These are phyloP conservation scores for Nomada ferruginata DNA, from an alignment of 2,888 invertebrate genomes.

Conservation along the genomic window DNA sequence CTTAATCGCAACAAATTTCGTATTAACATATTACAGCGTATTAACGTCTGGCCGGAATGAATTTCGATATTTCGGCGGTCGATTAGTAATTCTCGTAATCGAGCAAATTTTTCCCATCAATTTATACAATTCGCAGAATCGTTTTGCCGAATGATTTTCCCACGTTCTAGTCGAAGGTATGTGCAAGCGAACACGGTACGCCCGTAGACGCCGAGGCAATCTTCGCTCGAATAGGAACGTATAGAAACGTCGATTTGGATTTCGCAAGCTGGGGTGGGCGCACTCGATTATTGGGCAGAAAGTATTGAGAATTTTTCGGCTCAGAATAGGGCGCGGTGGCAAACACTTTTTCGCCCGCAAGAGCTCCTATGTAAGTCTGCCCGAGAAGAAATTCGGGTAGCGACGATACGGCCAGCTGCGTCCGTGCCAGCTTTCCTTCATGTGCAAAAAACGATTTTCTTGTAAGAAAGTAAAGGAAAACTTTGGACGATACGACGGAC, in stretches of 20 bases:
- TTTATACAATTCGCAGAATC: neutral
- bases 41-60: too few species aligned
- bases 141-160: neutral
- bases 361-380: slow-evolving; percentile 7
- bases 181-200: neutral
- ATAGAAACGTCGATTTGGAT: slow-evolving; percentile 3
- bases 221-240: slow-evolving; percentile 13
- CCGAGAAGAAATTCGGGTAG: neutral
- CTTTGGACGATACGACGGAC: neutral
- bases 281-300: slow-evolving; percentile 24
- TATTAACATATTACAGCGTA: too few species aligned
- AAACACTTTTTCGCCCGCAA: slow-evolving; percentile 20
- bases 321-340: slow-evolving; percentile 12
- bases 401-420: slow-evolving; percentile 8
- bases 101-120: too few species aligned
- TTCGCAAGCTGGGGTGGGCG: slow-evolving; percentile 6
- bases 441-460: neutral
- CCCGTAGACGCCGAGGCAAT: slow-evolving; percentile 14
- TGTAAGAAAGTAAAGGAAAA: neutral
- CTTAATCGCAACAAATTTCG: too few species aligned
- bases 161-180: neutral
- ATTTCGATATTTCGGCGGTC: too few species aligned
- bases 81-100: too few species aligned
- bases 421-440: slow-evolving; percentile 18
- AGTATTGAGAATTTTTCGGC: slow-evolving; percentile 27